A percentile compares a stretch with the other conserved stretches of the same genome.
Conservation (phyloP, 2,888 invertebrate species). For the Drosophila peninsularis region DNA sequence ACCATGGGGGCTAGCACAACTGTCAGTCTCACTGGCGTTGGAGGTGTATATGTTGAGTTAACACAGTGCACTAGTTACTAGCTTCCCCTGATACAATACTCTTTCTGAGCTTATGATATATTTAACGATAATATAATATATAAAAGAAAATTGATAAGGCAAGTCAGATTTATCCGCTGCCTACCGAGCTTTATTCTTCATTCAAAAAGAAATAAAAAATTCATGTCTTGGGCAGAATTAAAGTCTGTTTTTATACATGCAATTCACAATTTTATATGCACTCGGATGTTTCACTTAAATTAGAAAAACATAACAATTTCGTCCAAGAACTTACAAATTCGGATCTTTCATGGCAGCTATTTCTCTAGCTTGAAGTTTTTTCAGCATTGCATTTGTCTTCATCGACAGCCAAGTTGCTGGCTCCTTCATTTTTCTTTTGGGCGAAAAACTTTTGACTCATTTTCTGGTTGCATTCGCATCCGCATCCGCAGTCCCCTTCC, state of each 20-base stretch:
- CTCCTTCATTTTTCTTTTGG: constrained; percentile 77
- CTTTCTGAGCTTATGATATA: not conserved
- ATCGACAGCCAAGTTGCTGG: constrained; percentile 79
- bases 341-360: not conserved
- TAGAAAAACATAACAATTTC: not conserved
- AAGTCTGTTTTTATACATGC: not conserved
- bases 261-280: not conserved
- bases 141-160: not conserved
- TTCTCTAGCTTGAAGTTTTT: constrained; percentile 8
- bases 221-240: not conserved
- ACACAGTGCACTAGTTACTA: constrained; percentile 42
- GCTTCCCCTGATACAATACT: constrained; percentile 10
- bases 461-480: constrained; percentile 17
- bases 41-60: constrained; percentile 55
- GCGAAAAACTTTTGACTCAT: constrained; percentile 70
- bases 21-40: constrained; percentile 16
- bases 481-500: not conserved
- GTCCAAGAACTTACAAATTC: constrained; percentile 2
- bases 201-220: not conserved
- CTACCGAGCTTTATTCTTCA: too few species aligned
- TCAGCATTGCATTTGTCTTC: constrained; percentile 73
- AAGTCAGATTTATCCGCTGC: too few species aligned
- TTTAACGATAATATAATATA: not conserved
- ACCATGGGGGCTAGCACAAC: constrained; percentile 53
- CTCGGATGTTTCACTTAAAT: not conserved